Conservation (phyloP, 1,140 invertebrate genomes). For the Portunus trituberculatus region DNA sequence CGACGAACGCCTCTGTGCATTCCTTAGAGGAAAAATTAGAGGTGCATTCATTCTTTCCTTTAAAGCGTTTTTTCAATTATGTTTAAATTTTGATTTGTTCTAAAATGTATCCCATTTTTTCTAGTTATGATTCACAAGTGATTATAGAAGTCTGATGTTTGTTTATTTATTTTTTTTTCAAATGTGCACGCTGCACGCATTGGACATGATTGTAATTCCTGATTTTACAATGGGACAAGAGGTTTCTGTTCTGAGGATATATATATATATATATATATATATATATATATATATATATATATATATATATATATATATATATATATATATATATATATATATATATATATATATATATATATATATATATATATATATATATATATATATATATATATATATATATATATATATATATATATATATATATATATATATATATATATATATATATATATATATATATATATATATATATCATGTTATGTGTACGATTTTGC, state of each 20-base stretch:
- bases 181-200: background rate
- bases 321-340: conserved; percentile 57
- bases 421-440: conserved; percentile 59
- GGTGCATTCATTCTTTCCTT: background rate
- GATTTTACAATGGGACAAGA: background rate
- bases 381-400: conserved; percentile 64
- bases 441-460: conserved; percentile 51
- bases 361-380: conserved; percentile 51
- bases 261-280: conserved; percentile 62
- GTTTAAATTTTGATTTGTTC: background rate
- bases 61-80: background rate
- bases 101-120: background rate
- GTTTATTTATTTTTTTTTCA: too few species aligned
- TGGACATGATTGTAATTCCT: background rate
- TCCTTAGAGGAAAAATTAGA: background rate
- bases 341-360: conserved; percentile 55
- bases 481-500: background rate
- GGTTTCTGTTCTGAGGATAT: conserved; percentile 41
- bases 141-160: too few species aligned
- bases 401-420: conserved; percentile 63
- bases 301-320: conserved; percentile 60
- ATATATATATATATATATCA: conserved; percentile 45
- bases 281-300: conserved; percentile 65
- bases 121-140: background rate
- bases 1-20: background rate